A percentile compares a stretch with the other conserved stretches of the same genome.
Conservation (phyloP, 2,113 vertebrate species). For the Thinocorus orbignyianus region DNA sequence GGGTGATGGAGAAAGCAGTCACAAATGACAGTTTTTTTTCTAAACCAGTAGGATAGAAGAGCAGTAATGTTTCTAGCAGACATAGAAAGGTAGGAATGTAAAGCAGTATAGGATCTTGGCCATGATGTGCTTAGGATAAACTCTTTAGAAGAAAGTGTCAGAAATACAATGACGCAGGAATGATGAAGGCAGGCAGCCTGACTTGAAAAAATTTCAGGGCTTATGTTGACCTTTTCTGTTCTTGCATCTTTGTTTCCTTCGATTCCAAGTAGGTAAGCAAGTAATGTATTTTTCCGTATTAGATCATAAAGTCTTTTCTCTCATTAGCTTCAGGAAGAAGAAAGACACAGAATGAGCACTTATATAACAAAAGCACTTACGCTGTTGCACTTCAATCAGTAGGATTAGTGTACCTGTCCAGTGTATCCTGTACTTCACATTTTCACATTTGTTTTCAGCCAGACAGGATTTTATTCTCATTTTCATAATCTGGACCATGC, state of each 20-base stretch:
- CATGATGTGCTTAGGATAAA: neutral
- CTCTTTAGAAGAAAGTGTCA: neutral
- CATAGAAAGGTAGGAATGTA: neutral
- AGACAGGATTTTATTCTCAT: neutral
- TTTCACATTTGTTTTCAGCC: neutral
- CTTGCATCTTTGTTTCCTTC: neutral
- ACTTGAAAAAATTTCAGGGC: neutral
- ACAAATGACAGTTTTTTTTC: neutral
- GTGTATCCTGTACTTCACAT: neutral
- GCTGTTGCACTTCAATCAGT: neutral
- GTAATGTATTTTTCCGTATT: neutral
- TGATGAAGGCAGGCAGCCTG: neutral
- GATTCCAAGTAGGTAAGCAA: neutral
- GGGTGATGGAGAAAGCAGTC: slow-evolving; percentile 5
- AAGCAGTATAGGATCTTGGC: neutral
- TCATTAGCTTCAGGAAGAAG: neutral
- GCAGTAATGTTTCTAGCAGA: neutral
- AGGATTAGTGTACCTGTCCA: neutral
- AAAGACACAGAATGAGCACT: neutral
- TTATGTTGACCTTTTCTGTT: neutral
- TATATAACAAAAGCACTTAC: neutral
- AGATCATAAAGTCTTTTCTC: neutral
- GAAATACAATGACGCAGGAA: neutral
- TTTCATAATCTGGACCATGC: neutral
- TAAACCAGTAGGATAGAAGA: neutral